Evolutionary conservation across 1,140 invertebrate genomes (phyloP), one percentile per base, ranked within the genome.

Genomic region (Aphidius gifuensis): DNA sequence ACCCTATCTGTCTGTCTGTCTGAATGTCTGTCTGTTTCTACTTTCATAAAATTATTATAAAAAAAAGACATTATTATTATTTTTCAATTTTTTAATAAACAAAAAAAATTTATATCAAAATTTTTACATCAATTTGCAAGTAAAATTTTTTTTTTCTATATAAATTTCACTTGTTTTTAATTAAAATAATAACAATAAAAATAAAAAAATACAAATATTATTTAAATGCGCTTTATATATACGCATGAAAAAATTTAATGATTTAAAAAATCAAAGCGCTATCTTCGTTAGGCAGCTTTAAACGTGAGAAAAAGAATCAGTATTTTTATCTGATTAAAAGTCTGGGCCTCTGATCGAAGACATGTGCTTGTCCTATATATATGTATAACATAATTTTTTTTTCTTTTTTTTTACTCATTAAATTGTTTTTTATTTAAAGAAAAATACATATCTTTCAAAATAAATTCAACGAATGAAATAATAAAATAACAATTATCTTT

Each of bases 311-410:
- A 69, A 65, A n/a, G 53, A 11, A 32, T 32, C 23, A 32, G 40
- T 16, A 54, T 9, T 9, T 48, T 71, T 69, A 72, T 72, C 71
- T 69, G 69, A 72, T 72, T 57, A 60, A 21, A 56, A 65, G 60
- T 56, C 55, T 40, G 51, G 51, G 61, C 39, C 47, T 53, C 59
- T 68, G 69, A 70, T 69, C 68, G 58, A 67, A 68, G 68, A 72
- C 71, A 71, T 68, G 69, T 69, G 69, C 64, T 68, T 67, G 45
- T 60, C 60, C 58, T 63, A 71, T 69, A 64, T 59, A 61, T 60
- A 64, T 66, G 50, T 48, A 16, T 44, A 54, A 49, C 51, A 23
- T 51, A 16, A 50, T 38, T 8, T 48, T 60, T 56, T 64, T 58
- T 57, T 60, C 39, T 48, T 16, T 16, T 16, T 16, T 16, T 16